phyloP scores from a whole-genome alignment of 2,113 vertebrate genomes.

The Piprites chloris region DNA sequence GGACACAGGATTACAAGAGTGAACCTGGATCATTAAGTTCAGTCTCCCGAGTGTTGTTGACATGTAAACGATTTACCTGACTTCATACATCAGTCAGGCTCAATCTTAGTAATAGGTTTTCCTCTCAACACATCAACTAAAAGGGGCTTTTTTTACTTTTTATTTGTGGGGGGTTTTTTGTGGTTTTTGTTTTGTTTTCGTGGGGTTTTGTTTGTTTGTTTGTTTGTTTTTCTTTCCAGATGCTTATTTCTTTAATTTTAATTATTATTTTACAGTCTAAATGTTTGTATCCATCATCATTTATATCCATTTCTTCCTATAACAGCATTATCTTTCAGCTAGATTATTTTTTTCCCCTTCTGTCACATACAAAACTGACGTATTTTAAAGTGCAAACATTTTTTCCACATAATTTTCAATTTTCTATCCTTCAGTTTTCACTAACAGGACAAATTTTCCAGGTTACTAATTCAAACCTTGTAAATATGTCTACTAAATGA shows the following conservation, averaged over 20 bases:
- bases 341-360: background rate
- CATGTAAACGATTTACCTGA: background rate
- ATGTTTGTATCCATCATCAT: background rate
- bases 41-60: background rate
- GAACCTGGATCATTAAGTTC: background rate
- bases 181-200: background rate
- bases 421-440: background rate
- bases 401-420: background rate
- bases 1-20: background rate
- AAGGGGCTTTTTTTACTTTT: background rate
- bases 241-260: background rate
- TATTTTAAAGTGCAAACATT: background rate
- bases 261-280: background rate
- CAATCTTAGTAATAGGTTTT: background rate
- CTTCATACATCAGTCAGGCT: background rate
- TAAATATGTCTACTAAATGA: background rate
- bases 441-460: background rate
- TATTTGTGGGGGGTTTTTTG: background rate
- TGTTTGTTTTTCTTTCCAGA: background rate
- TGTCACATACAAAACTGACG: fast-evolving
- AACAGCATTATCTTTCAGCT: background rate
- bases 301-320: background rate
- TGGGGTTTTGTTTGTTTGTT: background rate
- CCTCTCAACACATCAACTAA: background rate
- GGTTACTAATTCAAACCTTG: background rate